Conservation (phyloP, 2,888 invertebrate species). For the Heliconius hortense region DNA sequence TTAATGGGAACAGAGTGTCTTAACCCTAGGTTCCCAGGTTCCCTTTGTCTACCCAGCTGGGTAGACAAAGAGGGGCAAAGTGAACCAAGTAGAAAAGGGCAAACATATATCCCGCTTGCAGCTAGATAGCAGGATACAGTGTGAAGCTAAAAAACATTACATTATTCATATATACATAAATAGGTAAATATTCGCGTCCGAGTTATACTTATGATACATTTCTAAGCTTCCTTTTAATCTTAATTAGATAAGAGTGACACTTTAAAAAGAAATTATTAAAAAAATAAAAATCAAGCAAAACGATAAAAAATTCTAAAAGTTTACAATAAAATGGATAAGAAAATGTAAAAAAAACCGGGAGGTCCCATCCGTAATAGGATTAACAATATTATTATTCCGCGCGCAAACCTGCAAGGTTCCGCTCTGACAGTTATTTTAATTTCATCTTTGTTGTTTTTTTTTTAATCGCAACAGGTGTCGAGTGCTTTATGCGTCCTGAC, state of each 20-base stretch:
- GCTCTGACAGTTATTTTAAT: slow-evolving; percentile 46
- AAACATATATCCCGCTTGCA: too few relatives aligned
- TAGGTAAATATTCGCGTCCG: too few relatives aligned
- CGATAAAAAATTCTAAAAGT: background rate
- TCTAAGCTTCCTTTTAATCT: background rate
- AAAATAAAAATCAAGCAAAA: background rate
- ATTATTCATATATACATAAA: too few relatives aligned
- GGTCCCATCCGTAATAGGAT: slow-evolving; percentile 39
- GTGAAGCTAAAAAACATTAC: too few relatives aligned
- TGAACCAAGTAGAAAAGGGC: too few relatives aligned
- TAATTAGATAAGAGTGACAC: background rate
- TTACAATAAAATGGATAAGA: slow-evolving; percentile 4
- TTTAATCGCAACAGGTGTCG: slow-evolving; percentile 53
- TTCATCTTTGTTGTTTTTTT: slow-evolving; percentile 45
- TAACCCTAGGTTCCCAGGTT: too few relatives aligned
- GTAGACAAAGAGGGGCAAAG: too few relatives aligned
- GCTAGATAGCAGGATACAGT: too few relatives aligned
- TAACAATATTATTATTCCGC: slow-evolving; percentile 43
- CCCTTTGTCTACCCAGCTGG: too few relatives aligned
- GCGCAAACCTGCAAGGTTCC: slow-evolving; percentile 42
- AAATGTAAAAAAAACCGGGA: slow-evolving; percentile 39
- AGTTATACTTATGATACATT: too few relatives aligned
- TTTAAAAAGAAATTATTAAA: background rate
- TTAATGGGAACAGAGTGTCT: too few relatives aligned
- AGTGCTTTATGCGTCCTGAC: slow-evolving; percentile 62